These are phyloP conservation scores for Sminthurides aquaticus DNA, from an alignment of 2,888 invertebrate genomes.

Conservation along the genomic window DNA sequence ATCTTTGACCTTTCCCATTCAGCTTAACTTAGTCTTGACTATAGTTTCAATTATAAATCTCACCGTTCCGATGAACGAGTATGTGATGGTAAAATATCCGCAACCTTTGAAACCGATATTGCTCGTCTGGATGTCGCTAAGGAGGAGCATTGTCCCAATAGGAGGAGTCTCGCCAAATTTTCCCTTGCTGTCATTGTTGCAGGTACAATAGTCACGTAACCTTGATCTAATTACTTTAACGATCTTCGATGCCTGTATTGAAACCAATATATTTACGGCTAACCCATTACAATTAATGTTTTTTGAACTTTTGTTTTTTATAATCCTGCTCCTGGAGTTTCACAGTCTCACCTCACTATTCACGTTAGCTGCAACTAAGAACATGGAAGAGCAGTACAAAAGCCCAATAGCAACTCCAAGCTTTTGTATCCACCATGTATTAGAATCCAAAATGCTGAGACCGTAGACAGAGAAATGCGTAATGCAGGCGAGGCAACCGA, in stretches of 20 bases:
- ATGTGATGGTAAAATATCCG: conserved; percentile 16
- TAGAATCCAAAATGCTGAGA: background rate
- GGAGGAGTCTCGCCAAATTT: conserved; percentile 8
- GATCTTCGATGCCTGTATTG: background rate
- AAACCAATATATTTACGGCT: no score
- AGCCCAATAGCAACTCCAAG: background rate
- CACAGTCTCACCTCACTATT: background rate
- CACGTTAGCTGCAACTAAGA: background rate
- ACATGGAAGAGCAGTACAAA: background rate
- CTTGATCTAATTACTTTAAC: conserved; percentile 1
- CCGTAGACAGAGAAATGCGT: conserved; percentile 4
- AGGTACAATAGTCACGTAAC: background rate
- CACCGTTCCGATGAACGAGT: conserved; percentile 22
- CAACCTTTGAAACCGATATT: conserved; percentile 18
- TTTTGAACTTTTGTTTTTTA: no score
- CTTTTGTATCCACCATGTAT: background rate
- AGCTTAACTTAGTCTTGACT: no score
- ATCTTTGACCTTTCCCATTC: no score
- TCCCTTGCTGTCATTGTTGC: background rate
- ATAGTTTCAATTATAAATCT: background rate
- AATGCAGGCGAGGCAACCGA: background rate
- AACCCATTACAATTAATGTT: background rate
- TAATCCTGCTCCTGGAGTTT: no score
- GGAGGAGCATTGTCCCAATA: conserved; percentile 8
- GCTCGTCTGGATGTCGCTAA: conserved; percentile 2